Percentiles rank a stretch among this genome's conserved stretches.
phyloP scores from a whole-genome alignment of 2,797 vertebrate genomes.

The Dendrocincla tyrannina region DNA sequence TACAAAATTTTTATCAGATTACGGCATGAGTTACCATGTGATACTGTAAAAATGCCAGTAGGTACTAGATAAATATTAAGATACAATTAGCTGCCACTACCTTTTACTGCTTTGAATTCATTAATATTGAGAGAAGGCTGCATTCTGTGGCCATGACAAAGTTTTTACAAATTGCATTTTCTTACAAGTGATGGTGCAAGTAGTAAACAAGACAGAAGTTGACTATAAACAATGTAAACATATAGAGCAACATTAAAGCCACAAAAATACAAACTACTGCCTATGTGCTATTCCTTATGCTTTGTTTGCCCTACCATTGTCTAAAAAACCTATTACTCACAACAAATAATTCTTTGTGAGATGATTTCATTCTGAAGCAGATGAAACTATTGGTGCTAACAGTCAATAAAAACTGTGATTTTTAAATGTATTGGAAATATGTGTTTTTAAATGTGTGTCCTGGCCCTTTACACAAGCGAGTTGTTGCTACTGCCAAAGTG shows the following conservation, averaged over 20 bases:
- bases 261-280: neutral
- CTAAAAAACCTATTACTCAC: neutral
- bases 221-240: neutral
- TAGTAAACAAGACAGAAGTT: neutral
- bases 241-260: neutral
- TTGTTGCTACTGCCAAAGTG: conserved; percentile 7
- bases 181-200: neutral
- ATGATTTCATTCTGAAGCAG: neutral
- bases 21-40: neutral
- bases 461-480: conserved; percentile 13
- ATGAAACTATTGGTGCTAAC: neutral
- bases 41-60: conserved; percentile 36
- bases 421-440: conserved; percentile 8
- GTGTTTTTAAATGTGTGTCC: conserved; percentile 2
- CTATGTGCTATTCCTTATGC: neutral
- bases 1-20: conserved; percentile 57
- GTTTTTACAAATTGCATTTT: neutral
- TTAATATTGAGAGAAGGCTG: neutral
- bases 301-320: neutral
- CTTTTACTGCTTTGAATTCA: conserved; percentile 2
- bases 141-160: neutral
- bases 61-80: conserved; percentile 31
- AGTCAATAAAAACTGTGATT: neutral
- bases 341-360: neutral
- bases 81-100: neutral